phyloP scores from a whole-genome alignment of 2,113 vertebrate species.

The Carollia perspicillata region DNA sequence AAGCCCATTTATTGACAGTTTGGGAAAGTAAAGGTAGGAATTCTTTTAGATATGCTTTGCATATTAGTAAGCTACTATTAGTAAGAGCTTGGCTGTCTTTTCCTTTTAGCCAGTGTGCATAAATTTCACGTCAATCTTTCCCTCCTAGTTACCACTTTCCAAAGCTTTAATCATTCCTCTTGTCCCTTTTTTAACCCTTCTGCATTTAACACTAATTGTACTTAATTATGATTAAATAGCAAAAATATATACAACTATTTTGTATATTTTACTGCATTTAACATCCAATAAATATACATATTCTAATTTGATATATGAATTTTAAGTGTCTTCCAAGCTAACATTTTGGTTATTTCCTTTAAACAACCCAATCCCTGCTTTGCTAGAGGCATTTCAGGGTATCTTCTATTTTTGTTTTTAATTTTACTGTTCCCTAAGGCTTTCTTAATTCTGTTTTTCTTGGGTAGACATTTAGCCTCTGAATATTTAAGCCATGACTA shows the following conservation, averaged over 20 bases:
- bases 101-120: not conserved
- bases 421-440: slow-evolving; percentile 37
- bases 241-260: slow-evolving; percentile 19
- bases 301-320: not conserved
- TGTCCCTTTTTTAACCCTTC: not conserved
- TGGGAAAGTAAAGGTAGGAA: not conserved
- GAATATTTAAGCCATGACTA: slow-evolving; percentile 47
- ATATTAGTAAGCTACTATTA: not conserved
- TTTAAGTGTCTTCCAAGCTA: not conserved
- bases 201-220: not conserved
- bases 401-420: slow-evolving; percentile 51
- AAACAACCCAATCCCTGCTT: not conserved
- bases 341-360: slow-evolving; percentile 33
- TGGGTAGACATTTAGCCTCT: not conserved
- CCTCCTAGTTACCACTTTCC: not conserved
- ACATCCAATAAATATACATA: not conserved
- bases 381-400: not conserved
- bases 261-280: not conserved
- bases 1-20: not conserved
- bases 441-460: slow-evolving; percentile 30
- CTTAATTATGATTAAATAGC: not conserved
- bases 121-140: not conserved
- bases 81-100: not conserved
- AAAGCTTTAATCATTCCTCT: not conserved
- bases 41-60: not conserved